Conservation (phyloP, 2,113 vertebrate genomes). For the Mungos mungo region DNA sequence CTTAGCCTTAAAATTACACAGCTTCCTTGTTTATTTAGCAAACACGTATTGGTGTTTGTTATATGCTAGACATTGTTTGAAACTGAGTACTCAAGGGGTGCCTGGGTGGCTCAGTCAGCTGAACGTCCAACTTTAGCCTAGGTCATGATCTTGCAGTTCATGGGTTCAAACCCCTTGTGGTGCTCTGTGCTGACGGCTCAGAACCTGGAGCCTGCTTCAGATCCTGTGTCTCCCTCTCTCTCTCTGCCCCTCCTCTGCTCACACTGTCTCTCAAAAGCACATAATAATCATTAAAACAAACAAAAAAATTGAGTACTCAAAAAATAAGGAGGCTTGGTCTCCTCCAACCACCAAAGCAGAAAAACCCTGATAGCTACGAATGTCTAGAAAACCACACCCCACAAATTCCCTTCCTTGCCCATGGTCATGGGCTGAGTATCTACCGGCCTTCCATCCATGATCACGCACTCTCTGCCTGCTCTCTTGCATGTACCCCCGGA, state of each 20-base stretch:
- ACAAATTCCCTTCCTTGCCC: neutral
- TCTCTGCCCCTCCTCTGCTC: too few species aligned
- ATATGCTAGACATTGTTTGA: neutral
- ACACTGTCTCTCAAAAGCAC: too few species aligned
- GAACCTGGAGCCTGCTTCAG: too few species aligned
- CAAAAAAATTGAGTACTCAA: neutral
- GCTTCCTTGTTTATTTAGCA: neutral
- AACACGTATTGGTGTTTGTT: neutral
- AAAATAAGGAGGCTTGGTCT: too few species aligned
- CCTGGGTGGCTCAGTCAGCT: too few species aligned
- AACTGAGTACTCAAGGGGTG: neutral
- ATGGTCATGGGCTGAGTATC: neutral
- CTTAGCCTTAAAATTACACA: neutral
- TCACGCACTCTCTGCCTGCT: neutral
- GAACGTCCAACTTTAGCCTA: too few species aligned
- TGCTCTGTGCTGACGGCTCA: too few species aligned
- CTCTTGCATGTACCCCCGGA: neutral
- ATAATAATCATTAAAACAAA: too few species aligned
- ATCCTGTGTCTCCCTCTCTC: too few species aligned
- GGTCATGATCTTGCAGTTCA: too few species aligned
- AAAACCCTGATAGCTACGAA: neutral
- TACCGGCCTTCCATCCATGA: neutral
- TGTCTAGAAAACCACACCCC: neutral
- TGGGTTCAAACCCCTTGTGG: too few species aligned
- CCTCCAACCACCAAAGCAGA: neutral